phyloP scores from a whole-genome alignment of 2,888 invertebrate genomes.

The Eupithecia inturbata region DNA sequence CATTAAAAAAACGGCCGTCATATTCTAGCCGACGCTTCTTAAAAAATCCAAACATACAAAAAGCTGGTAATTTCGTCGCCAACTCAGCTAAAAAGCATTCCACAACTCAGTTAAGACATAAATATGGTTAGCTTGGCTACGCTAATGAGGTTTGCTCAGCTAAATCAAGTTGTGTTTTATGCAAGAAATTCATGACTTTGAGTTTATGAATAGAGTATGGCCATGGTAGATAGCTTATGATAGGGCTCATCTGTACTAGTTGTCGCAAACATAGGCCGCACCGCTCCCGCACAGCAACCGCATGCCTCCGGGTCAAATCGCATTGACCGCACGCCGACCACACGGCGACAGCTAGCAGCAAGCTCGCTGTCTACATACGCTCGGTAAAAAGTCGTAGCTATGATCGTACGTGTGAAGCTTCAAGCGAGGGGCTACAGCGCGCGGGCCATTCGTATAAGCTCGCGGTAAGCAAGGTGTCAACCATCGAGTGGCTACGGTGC shows the following conservation, averaged over 20 bases:
- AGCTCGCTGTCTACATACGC: not conserved
- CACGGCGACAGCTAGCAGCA: not conserved
- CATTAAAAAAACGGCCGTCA: not conserved
- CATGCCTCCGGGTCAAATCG: not conserved
- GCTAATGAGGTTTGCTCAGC: slow-evolving; percentile 27
- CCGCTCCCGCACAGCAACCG: not conserved
- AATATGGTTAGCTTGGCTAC: slow-evolving; percentile 14
- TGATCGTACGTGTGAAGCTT: not conserved
- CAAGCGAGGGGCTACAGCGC: too few relatives aligned
- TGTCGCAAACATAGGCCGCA: not conserved
- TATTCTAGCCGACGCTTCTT: too few relatives aligned
- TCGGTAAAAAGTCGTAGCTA: not conserved
- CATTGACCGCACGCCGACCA: not conserved
- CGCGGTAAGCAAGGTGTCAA: too few relatives aligned
- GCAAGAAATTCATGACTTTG: not conserved
- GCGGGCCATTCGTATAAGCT: too few relatives aligned
- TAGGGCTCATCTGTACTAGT: not conserved
- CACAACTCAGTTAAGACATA: slow-evolving; percentile 24
- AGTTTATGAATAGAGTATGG: not conserved
- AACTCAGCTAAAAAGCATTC: slow-evolving; percentile 24
- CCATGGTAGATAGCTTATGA: not conserved
- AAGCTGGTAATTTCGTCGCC: slow-evolving; percentile 25
- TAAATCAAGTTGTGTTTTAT: slow-evolving; percentile 14
- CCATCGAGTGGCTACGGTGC: too few relatives aligned
- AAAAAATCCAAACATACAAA: slow-evolving; percentile 16